Evolutionary conservation across 1,140 invertebrate genomes (phyloP).

Genomic region (Pogonognathellus flavescens): DNA sequence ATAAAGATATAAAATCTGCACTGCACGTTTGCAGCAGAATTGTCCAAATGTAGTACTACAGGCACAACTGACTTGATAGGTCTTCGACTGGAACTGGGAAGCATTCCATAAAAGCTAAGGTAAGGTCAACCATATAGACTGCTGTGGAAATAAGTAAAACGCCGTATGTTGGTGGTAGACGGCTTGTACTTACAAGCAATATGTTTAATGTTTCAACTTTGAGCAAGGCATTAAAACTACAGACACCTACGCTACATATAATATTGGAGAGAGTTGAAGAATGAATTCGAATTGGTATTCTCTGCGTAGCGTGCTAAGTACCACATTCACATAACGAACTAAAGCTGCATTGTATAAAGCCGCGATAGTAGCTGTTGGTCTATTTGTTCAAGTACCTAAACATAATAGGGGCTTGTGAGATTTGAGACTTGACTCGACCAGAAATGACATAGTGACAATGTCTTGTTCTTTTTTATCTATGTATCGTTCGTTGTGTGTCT

Average conservation of each 20-base stretch:
- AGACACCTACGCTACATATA: too few species aligned
- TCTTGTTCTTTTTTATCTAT: not conserved
- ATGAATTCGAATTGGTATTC: conserved; percentile 28
- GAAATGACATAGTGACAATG: conserved; percentile 25
- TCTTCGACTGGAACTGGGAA: conserved; percentile 5
- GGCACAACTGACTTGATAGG: conserved; percentile 16
- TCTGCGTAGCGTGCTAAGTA: conserved; percentile 5
- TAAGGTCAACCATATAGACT: too few species aligned
- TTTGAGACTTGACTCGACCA: conserved; percentile 33
- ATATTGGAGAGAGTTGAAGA: not conserved
- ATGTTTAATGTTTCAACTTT: conserved; percentile 1
- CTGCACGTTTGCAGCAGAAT: too few species aligned
- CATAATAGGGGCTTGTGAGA: conserved; percentile 18
- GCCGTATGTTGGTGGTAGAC: not conserved
- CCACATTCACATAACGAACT: not conserved
- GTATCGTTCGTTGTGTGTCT: not conserved
- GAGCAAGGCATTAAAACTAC: not conserved
- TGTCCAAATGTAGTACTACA: too few species aligned
- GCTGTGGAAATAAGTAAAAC: not conserved
- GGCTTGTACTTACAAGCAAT: too few species aligned
- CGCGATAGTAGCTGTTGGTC: not conserved
- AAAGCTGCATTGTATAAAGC: not conserved
- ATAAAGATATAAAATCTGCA: too few species aligned
- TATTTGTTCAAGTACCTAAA: conserved; percentile 1
- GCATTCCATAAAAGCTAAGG: too few species aligned